Conservation (phyloP, 2,797 vertebrate genomes). For the Sebastes hopkinsi region DNA sequence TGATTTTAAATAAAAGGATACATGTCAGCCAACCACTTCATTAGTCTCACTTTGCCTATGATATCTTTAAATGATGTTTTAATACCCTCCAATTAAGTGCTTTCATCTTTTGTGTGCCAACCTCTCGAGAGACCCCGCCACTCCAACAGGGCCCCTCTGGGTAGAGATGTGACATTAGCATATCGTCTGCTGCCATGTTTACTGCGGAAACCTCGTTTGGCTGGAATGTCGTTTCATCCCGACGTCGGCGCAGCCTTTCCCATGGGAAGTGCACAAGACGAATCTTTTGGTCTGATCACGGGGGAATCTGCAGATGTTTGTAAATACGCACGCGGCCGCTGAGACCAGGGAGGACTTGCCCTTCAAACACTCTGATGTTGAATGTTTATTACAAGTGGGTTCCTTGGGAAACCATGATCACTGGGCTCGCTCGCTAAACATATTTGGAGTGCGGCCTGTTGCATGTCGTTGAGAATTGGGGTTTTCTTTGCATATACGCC, state of each 20-base stretch:
- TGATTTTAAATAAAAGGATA: neutral
- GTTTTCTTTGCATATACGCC: conserved; percentile 29
- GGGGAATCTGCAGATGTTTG: conserved; percentile 71
- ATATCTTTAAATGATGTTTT: neutral
- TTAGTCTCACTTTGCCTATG: conserved; percentile 4
- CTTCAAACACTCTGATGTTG: conserved; percentile 59
- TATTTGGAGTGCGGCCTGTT: conserved; percentile 50
- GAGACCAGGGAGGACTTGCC: conserved; percentile 42
- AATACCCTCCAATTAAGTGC: neutral
- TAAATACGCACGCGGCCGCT: conserved; percentile 53
- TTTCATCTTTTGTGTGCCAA: neutral
- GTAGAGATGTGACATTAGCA: conserved; percentile 24
- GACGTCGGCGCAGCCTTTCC: conserved; percentile 41
- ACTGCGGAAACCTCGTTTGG: conserved; percentile 32
- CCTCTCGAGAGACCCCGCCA: neutral
- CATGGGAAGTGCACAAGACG: conserved; percentile 58
- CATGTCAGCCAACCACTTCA: neutral
- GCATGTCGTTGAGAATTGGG: conserved; percentile 12
- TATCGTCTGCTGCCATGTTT: conserved; percentile 25
- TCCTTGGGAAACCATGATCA: conserved; percentile 60
- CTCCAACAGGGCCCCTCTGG: neutral
- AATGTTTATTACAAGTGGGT: conserved; percentile 73
- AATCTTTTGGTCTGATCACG: conserved; percentile 54
- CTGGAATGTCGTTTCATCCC: conserved; percentile 46
- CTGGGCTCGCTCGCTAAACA: conserved; percentile 37